These are phyloP conservation scores for Beaufortia kweichowensis DNA, from an alignment of 2,113 vertebrate species.

Conservation along the genomic window DNA sequence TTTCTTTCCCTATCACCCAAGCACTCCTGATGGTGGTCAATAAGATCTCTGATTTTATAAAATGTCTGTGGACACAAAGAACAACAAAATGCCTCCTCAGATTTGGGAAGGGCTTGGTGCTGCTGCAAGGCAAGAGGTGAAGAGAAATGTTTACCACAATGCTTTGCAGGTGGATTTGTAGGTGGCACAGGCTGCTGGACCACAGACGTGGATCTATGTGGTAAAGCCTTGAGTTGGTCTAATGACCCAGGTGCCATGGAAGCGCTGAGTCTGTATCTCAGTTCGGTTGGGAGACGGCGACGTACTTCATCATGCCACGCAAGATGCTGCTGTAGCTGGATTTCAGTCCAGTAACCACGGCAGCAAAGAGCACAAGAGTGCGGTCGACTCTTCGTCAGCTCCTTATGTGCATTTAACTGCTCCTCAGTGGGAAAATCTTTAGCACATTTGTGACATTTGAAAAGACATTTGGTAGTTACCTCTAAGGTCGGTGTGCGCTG, in stretches of 20 bases:
- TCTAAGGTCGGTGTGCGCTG: conserved; percentile 43
- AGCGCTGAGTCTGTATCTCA: conserved; percentile 70
- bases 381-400: conserved; percentile 66
- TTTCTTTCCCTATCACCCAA: conserved; percentile 47
- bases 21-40: conserved; percentile 71
- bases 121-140: conserved; percentile 61
- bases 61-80: conserved; percentile 67
- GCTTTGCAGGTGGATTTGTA: conserved; percentile 56
- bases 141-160: conserved; percentile 67
- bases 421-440: conserved; percentile 73
- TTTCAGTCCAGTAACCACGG: conserved; percentile 73
- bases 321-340: conserved; percentile 76
- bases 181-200: not conserved
- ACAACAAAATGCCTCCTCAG: conserved; percentile 61
- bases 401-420: conserved; percentile 66
- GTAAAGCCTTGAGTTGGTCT: conserved; percentile 35
- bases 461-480: conserved; percentile 65
- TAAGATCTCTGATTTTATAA: conserved; percentile 65
- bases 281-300: conserved; percentile 71
- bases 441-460: conserved; percentile 76
- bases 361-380: conserved; percentile 75
- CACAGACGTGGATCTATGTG: conserved; percentile 23
- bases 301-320: conserved; percentile 77
- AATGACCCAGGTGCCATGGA: conserved; percentile 52
- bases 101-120: conserved; percentile 60